phyloP scores from a whole-genome alignment of 1,140 invertebrate genomes.

The Bombyx mandarina region DNA sequence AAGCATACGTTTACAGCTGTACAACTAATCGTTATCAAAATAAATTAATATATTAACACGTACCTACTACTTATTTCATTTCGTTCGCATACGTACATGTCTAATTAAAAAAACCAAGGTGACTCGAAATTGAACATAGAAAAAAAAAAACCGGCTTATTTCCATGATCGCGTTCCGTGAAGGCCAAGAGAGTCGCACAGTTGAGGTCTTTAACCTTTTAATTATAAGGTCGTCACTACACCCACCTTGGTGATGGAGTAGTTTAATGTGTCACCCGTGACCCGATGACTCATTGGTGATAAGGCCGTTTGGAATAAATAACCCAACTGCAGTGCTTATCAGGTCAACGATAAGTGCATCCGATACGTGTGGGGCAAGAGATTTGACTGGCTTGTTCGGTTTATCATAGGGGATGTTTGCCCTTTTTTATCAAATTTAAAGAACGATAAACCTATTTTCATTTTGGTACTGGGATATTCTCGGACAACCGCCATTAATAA shows the following conservation, averaged over 20 bases:
- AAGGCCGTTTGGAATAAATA: neutral
- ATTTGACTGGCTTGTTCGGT: no score
- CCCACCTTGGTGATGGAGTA: conserved; percentile 4
- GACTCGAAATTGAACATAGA: conserved; percentile 1
- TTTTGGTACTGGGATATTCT: no score
- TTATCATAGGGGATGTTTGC: no score
- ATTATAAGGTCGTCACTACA: conserved; percentile 2
- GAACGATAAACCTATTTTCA: no score
- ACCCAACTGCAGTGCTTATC: no score
- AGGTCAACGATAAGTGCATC: no score
- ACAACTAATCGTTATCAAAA: no score
- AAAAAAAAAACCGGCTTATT: neutral
- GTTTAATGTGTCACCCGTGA: conserved; percentile 2
- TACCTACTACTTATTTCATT: neutral
- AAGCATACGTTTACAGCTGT: no score
- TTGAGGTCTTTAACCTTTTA: conserved; percentile 4
- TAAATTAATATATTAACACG: no score
- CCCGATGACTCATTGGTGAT: conserved; percentile 1
- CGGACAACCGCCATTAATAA: no score
- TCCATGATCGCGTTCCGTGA: conserved; percentile 6
- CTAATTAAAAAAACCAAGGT: conserved; percentile 1
- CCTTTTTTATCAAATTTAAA: no score
- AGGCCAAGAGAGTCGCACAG: conserved; percentile 6
- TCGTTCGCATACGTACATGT: neutral
- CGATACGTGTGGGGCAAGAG: no score